These are phyloP conservation scores for Volucella inanis DNA, from an alignment of 2,888 invertebrate species.

Conservation along the genomic window DNA sequence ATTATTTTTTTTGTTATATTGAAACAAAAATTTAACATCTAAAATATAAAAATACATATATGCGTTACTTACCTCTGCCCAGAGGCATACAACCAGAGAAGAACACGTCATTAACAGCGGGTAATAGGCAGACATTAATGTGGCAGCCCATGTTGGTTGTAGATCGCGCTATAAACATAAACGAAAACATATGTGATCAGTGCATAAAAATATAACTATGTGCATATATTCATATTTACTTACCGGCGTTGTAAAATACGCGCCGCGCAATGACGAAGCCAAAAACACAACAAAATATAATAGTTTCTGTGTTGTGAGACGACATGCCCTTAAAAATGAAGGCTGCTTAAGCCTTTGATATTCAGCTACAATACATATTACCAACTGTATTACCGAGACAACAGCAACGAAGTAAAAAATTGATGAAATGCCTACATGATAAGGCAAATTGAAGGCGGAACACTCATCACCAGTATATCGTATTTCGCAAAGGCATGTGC, in stretches of 20 bases:
- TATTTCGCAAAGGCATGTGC: conserved; percentile 95
- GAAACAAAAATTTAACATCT: conserved; percentile 15
- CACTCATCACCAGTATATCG: conserved; percentile 93
- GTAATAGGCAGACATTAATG: conserved; percentile 94
- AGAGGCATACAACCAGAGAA: conserved; percentile 95
- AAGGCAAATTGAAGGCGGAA: conserved; percentile 92
- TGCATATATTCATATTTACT: conserved; percentile 80
- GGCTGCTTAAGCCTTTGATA: conserved; percentile 93
- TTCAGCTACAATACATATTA: conserved; percentile 92
- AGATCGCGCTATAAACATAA: conserved; percentile 87
- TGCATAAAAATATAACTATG: background rate
- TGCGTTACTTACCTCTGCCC: conserved; percentile 91
- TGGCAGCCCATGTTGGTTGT: conserved; percentile 93
- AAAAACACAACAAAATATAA: conserved; percentile 94
- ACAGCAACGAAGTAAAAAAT: conserved; percentile 93
- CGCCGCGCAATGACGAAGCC: conserved; percentile 92
- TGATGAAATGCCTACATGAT: conserved; percentile 88
- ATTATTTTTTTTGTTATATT: background rate
- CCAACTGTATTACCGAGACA: conserved; percentile 92
- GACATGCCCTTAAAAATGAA: conserved; percentile 90
- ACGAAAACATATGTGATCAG: conserved; percentile 59
- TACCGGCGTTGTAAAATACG: conserved; percentile 95
- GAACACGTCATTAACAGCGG: conserved; percentile 94
- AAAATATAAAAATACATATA: background rate
- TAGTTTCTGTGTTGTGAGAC: conserved; percentile 94